Conservation (phyloP, 2,797 vertebrate species). For the Avahi laniger region DNA sequence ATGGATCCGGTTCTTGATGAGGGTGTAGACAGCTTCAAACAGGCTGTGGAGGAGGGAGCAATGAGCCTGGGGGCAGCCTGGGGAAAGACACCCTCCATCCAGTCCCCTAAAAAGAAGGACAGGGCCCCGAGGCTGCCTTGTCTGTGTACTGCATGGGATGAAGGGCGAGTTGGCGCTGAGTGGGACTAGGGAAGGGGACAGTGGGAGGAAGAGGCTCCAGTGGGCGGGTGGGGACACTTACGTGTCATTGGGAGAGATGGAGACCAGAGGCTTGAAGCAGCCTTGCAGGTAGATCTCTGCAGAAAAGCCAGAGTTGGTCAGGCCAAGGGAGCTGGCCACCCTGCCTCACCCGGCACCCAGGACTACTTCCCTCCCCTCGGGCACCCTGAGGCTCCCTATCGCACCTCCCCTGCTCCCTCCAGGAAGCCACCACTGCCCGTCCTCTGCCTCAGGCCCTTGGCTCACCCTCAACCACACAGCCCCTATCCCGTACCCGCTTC, state of each 20-base stretch:
- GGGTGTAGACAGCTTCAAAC: conserved; percentile 86
- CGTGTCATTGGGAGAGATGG: conserved; percentile 86
- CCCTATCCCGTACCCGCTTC: neutral
- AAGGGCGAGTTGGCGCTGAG: neutral
- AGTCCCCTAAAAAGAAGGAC: neutral
- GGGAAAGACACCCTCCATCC: neutral
- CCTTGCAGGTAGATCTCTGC: conserved; percentile 88
- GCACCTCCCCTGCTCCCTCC: accelerated
- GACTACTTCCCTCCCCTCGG: no score
- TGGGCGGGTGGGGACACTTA: conserved; percentile 44
- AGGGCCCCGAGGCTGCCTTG: neutral
- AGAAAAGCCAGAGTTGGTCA: conserved; percentile 16
- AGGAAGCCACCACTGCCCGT: neutral
- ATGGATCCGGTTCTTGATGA: conserved; percentile 94
- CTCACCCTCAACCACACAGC: neutral
- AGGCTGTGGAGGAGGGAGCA: conserved; percentile 76
- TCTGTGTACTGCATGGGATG: neutral
- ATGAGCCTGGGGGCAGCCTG: neutral
- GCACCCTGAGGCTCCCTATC: neutral
- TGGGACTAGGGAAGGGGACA: neutral
- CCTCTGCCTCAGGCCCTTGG: neutral
- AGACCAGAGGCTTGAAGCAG: conserved; percentile 86
- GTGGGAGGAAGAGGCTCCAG: neutral
- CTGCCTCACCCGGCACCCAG: neutral
- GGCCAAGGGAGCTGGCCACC: neutral